phyloP scores from a whole-genome alignment of 2,888 invertebrate species.

The Xestobium rufovillosum region DNA sequence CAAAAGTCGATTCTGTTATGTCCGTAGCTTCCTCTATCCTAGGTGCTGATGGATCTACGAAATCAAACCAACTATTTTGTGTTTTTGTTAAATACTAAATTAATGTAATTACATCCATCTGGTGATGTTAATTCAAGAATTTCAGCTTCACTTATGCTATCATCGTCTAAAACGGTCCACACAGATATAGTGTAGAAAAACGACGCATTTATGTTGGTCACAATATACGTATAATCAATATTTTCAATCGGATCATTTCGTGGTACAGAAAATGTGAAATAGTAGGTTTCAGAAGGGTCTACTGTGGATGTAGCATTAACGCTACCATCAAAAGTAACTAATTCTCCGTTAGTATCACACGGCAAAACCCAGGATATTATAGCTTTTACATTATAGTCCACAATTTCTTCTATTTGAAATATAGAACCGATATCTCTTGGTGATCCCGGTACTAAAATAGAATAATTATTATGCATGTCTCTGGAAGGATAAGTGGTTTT shows the following conservation, averaged over 20 bases:
- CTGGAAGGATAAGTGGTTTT: too few relatives aligned
- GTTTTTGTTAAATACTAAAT: not conserved
- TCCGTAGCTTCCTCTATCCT: not conserved
- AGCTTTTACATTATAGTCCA: slow-evolving; percentile 12
- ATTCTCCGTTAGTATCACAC: slow-evolving; percentile 16
- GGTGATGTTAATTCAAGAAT: slow-evolving; percentile 11
- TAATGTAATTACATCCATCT: slow-evolving; percentile 18
- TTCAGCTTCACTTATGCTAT: slow-evolving; percentile 6
- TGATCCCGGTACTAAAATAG: slow-evolving; percentile 16
- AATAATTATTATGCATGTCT: not conserved
- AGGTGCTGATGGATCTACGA: not conserved
- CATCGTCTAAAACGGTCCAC: slow-evolving; percentile 2
- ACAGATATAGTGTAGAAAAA: slow-evolving; percentile 3
- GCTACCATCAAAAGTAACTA: slow-evolving; percentile 4
- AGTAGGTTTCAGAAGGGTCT: not conserved
- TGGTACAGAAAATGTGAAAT: not conserved
- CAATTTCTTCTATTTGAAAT: slow-evolving; percentile 7
- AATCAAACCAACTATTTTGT: not conserved
- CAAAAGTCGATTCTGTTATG: not conserved
- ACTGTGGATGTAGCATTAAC: slow-evolving; percentile 2
- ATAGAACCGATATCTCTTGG: slow-evolving; percentile 8
- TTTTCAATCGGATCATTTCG: not conserved
- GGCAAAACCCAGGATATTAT: slow-evolving; percentile 17
- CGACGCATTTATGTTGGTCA: not conserved
- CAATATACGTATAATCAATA: not conserved